Percentiles rank a stretch among this genome's conserved stretches.
Evolutionary conservation across 2,113 vertebrate species (phyloP).

Genomic region (Scomber scombrus): DNA sequence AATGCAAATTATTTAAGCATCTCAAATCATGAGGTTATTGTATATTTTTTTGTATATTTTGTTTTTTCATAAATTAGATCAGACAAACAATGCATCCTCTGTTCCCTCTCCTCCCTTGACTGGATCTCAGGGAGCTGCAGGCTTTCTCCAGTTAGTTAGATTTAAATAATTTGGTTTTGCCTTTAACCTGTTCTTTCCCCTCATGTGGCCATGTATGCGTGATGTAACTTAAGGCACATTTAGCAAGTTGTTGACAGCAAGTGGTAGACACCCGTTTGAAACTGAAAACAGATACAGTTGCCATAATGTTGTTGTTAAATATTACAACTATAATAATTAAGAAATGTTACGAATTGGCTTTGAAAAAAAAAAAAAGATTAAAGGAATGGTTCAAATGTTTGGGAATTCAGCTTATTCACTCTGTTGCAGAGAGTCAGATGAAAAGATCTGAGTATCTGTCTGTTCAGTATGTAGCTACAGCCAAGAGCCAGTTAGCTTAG

Average conservation of each 20-base stretch:
- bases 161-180: slow-evolving; percentile 48
- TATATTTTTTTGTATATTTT: slow-evolving; percentile 36
- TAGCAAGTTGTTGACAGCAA: slow-evolving; percentile 8
- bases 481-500: slow-evolving; percentile 8
- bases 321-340: background rate
- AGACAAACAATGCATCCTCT: slow-evolving; percentile 38
- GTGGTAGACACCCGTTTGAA: background rate
- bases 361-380: background rate
- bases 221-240: slow-evolving; percentile 23
- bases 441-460: background rate
- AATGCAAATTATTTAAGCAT: slow-evolving; percentile 47
- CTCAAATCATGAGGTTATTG: slow-evolving; percentile 15
- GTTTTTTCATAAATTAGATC: slow-evolving; percentile 23
- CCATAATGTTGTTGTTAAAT: background rate
- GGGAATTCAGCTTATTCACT: background rate
- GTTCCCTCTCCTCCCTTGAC: slow-evolving; percentile 25
- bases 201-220: slow-evolving; percentile 24
- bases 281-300: background rate
- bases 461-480: background rate
- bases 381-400: background rate
- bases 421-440: background rate
- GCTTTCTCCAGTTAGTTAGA: slow-evolving; percentile 57
- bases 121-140: slow-evolving; percentile 52
- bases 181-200: slow-evolving; percentile 31
- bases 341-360: background rate